These are phyloP conservation scores for Apis laboriosa DNA, from an alignment of 1,140 invertebrate species.

Conservation along the genomic window DNA sequence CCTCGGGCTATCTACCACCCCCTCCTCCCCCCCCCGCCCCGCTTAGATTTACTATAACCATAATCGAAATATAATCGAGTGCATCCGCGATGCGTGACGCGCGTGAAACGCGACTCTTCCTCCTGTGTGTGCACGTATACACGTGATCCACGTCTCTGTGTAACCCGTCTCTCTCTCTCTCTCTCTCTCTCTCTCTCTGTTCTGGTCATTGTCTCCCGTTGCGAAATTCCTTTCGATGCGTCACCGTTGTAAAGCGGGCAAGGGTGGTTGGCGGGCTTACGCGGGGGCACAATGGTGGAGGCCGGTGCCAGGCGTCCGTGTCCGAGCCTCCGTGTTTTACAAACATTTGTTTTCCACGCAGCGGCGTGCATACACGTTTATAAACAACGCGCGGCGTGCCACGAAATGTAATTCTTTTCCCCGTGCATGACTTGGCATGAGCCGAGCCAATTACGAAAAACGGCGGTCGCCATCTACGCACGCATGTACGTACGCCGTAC, in stretches of 20 bases:
- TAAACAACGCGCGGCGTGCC: constrained; percentile 55
- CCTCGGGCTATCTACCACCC: constrained; percentile 58
- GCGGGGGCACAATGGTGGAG: neutral
- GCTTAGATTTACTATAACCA: constrained; percentile 66
- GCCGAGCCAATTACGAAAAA: constrained; percentile 59
- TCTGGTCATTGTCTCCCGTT: neutral
- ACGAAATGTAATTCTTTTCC: constrained; percentile 57
- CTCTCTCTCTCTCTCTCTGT: too few species aligned
- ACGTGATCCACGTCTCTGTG: too few species aligned
- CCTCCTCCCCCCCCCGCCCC: neutral
- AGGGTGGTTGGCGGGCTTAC: neutral
- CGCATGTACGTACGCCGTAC: neutral
- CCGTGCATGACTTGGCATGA: constrained; percentile 59
- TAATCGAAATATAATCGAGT: constrained; percentile 66
- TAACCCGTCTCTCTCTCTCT: too few species aligned
- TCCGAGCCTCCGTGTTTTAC: constrained; percentile 19
- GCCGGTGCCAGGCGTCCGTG: neutral
- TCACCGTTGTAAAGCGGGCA: neutral
- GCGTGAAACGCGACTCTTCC: constrained; percentile 27
- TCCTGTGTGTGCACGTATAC: neutral
- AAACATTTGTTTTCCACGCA: constrained; percentile 37
- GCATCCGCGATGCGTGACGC: constrained; percentile 27
- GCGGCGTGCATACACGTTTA: constrained; percentile 27
- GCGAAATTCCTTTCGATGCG: constrained; percentile 24
- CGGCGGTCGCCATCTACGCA: neutral